These are phyloP conservation scores for Tiliqua scincoides DNA, from an alignment of 2,113 vertebrate species.

Conservation along the genomic window DNA sequence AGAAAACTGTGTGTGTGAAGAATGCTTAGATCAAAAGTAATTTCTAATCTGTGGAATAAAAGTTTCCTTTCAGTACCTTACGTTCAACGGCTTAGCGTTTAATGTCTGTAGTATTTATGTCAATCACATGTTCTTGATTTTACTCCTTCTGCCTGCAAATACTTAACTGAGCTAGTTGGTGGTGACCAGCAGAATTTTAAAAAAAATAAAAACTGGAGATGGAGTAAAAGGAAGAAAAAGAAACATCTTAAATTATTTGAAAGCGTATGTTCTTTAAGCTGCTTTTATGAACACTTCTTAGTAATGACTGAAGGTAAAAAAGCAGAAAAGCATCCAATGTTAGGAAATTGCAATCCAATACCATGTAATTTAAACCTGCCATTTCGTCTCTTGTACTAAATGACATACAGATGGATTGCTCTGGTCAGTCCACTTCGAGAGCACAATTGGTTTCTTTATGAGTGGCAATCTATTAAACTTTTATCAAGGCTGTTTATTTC, in stretches of 20 bases:
- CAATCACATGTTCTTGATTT: conserved; percentile 89
- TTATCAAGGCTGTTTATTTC: conserved; percentile 73
- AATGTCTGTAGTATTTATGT: conserved; percentile 85
- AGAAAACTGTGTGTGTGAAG: conserved; percentile 81
- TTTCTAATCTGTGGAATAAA: conserved; percentile 84
- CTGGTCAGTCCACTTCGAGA: conserved; percentile 74
- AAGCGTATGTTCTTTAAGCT: conserved; percentile 84
- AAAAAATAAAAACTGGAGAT: conserved; percentile 49
- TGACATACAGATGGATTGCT: conserved; percentile 89
- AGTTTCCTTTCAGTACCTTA: conserved; percentile 79
- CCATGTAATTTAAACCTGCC: conserved; percentile 91
- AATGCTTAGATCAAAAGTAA: conserved; percentile 85
- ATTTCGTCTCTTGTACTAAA: conserved; percentile 86
- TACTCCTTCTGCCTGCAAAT: conserved; percentile 76
- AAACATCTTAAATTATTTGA: conserved; percentile 82
- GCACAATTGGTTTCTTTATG: conserved; percentile 84
- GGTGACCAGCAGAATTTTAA: conserved; percentile 75
- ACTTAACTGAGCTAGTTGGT: conserved; percentile 76
- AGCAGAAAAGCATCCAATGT: conserved; percentile 84
- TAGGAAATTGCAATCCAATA: conserved; percentile 90
- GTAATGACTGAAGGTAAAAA: conserved; percentile 86
- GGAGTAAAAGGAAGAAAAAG: conserved; percentile 67
- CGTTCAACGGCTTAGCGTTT: conserved; percentile 80
- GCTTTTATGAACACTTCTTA: conserved; percentile 84
- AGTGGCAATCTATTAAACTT: conserved; percentile 73